Conservation (phyloP, 2,888 invertebrate species). For the Caenorhabditis panamensis region DNA sequence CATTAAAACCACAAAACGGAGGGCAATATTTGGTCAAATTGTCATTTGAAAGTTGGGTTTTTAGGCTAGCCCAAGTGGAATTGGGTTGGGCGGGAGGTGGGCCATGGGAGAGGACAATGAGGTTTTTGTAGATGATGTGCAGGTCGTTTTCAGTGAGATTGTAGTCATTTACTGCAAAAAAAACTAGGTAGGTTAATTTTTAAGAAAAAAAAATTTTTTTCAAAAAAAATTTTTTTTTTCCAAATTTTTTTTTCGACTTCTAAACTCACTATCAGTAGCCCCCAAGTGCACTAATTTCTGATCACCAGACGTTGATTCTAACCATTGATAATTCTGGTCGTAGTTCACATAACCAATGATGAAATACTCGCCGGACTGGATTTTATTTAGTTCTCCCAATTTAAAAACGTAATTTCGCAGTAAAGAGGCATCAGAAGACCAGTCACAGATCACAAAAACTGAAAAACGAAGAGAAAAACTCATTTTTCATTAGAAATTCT, state of each 20-base stretch:
- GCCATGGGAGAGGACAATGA: constrained; percentile 63
- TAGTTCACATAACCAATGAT: constrained; percentile 63
- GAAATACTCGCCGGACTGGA: constrained; percentile 65
- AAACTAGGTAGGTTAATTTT: neutral
- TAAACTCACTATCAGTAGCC: constrained; percentile 28
- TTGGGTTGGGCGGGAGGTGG: constrained; percentile 53
- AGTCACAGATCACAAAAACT: constrained; percentile 64
- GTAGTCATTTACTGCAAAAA: constrained; percentile 55
- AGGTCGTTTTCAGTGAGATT: constrained; percentile 63
- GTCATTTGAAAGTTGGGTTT: constrained; percentile 16
- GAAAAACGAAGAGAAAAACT: constrained; percentile 12
- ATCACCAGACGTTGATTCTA: constrained; percentile 36
- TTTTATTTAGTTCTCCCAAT: constrained; percentile 52
- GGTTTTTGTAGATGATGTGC: constrained; percentile 60
- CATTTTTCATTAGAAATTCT: neutral
- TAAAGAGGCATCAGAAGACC: constrained; percentile 52
- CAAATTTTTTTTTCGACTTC: too few relatives aligned
- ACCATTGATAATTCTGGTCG: constrained; percentile 57
- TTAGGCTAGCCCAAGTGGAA: constrained; percentile 46
- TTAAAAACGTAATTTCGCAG: constrained; percentile 53
- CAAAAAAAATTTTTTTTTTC: too few relatives aligned
- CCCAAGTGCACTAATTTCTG: constrained; percentile 44
- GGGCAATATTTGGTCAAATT: constrained; percentile 32
- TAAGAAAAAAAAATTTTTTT: too few relatives aligned
- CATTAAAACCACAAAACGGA: constrained; percentile 46